Conservation (phyloP, 2,797 vertebrate species). For the Peromyscus aztecus region DNA sequence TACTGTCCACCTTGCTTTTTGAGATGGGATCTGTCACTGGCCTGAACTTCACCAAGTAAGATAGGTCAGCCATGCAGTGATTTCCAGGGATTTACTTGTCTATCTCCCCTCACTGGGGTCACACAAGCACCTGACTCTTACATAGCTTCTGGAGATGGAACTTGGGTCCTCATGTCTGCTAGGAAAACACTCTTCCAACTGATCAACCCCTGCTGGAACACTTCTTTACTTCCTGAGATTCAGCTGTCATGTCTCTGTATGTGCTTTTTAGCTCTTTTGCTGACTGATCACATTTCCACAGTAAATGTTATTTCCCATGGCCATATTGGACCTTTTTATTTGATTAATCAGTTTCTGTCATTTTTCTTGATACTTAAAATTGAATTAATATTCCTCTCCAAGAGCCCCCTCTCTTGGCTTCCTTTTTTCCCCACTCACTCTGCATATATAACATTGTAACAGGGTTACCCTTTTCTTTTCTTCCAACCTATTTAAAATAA, state of each 20-base stretch:
- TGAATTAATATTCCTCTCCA: not conserved
- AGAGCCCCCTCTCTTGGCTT: not conserved
- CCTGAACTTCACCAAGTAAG: not conserved
- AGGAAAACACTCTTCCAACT: not conserved
- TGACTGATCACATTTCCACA: not conserved
- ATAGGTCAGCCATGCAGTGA: not conserved
- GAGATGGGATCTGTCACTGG: not conserved
- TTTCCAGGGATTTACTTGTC: not conserved
- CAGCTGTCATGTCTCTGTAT: not conserved
- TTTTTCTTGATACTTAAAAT: conserved; percentile 6
- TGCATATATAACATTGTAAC: not conserved
- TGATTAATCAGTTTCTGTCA: conserved; percentile 32
- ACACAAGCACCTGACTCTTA: not conserved
- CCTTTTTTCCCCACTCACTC: not conserved
- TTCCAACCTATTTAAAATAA: not conserved
- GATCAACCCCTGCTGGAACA: not conserved
- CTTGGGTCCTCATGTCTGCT: not conserved
- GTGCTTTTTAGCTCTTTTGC: not conserved
- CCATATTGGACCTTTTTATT: not conserved
- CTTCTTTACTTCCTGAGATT: not conserved
- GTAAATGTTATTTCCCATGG: conserved; percentile 22
- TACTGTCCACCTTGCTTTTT: not conserved
- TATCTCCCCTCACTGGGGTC: not conserved
- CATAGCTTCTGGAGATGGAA: not conserved
- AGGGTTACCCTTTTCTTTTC: not conserved